Conservation (phyloP, 2,113 vertebrate genomes). For the Camelus bactrianus region DNA sequence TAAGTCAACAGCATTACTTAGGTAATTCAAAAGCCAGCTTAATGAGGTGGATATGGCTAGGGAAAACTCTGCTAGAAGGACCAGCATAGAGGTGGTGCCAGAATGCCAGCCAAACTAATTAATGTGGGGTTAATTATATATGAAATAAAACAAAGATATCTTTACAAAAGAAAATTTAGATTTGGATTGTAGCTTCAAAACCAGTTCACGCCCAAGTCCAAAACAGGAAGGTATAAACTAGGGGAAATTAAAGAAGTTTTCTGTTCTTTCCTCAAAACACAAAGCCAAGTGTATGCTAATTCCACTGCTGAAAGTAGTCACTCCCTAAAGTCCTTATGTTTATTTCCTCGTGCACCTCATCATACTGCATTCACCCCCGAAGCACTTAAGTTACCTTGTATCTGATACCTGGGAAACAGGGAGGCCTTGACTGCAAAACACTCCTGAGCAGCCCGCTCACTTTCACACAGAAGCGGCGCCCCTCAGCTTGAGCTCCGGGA, state of each 20-base stretch:
- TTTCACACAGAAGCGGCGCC: background rate
- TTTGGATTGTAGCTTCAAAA: slow-evolving; percentile 55
- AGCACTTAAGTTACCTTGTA: background rate
- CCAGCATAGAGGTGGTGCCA: background rate
- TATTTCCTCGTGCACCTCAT: background rate
- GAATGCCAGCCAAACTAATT: background rate
- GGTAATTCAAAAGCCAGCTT: slow-evolving; percentile 56
- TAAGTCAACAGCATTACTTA: slow-evolving; percentile 36
- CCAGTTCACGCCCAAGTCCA: background rate
- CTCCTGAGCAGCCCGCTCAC: background rate
- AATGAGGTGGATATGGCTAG: background rate
- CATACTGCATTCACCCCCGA: background rate
- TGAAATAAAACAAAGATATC: slow-evolving; percentile 26
- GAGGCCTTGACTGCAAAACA: background rate
- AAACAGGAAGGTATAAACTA: slow-evolving; percentile 35
- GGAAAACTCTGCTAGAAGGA: background rate
- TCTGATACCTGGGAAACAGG: background rate
- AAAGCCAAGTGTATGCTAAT: background rate
- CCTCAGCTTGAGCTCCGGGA: background rate
- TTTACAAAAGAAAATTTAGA: slow-evolving; percentile 27
- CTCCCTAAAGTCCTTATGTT: background rate
- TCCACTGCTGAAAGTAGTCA: background rate
- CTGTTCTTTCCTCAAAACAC: slow-evolving; percentile 39
- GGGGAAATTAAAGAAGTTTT: background rate
- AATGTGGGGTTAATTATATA: background rate